Conservation (phyloP, 2,797 vertebrate genomes). For the Dendrocincla tyrannina region DNA sequence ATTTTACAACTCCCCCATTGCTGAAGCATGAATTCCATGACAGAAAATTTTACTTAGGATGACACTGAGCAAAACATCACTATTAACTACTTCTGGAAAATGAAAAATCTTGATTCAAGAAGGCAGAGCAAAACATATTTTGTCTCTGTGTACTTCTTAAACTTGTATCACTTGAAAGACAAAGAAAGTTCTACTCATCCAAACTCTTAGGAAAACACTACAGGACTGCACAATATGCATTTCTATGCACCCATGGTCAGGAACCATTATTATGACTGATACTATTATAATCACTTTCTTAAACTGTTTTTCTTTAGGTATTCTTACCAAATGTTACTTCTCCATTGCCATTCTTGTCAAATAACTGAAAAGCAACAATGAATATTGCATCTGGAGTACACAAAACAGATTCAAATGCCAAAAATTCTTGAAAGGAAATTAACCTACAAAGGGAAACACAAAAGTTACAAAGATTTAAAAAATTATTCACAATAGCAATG, state of each 20-base stretch:
- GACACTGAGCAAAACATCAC: neutral
- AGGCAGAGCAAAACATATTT: conserved; percentile 1
- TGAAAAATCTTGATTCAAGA: neutral
- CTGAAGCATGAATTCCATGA: neutral
- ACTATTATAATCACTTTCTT: conserved; percentile 27
- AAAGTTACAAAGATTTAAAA: conserved; percentile 15
- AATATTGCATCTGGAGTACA: conserved; percentile 97
- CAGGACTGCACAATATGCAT: neutral
- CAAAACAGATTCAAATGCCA: conserved; percentile 96
- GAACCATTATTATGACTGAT: neutral
- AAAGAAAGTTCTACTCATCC: neutral
- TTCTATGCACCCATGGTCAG: neutral
- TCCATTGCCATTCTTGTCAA: conserved; percentile 95
- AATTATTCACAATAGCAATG: neutral
- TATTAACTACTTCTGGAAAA: conserved; percentile 27
- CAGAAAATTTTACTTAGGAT: neutral
- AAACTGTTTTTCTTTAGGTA: conserved; percentile 52
- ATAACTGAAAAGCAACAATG: conserved; percentile 96
- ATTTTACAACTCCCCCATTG: neutral
- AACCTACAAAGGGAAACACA: conserved; percentile 82
- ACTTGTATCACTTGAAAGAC: neutral
- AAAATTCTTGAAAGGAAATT: conserved; percentile 98
- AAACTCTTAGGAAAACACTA: conserved; percentile 30
- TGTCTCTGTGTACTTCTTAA: neutral
- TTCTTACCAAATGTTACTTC: conserved; percentile 93